Conservation (phyloP, 2,797 vertebrate species). For the Urosaurus nigricauda region DNA sequence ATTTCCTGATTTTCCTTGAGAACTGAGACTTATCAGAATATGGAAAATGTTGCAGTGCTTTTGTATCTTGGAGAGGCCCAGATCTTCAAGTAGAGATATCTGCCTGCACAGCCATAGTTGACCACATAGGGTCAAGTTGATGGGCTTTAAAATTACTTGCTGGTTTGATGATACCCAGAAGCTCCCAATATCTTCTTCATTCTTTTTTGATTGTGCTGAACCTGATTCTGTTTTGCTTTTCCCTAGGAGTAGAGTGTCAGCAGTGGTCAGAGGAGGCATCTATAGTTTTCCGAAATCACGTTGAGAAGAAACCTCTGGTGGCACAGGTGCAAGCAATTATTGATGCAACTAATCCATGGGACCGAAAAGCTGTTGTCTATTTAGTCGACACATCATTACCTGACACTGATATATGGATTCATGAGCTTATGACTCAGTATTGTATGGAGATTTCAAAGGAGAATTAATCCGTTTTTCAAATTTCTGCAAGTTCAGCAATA, state of each 20-base stretch:
- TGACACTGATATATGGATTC: slow-evolving; percentile 92
- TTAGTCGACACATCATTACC: slow-evolving; percentile 91
- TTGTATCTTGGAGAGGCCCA: neutral
- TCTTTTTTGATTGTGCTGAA: slow-evolving; percentile 14
- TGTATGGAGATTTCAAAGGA: slow-evolving; percentile 77
- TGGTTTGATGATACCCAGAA: neutral
- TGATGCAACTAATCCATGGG: slow-evolving; percentile 83
- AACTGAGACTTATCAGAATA: neutral
- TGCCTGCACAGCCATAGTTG: neutral
- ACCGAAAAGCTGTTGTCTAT: slow-evolving; percentile 85
- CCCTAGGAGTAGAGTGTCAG: slow-evolving; percentile 84
- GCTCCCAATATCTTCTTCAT: neutral
- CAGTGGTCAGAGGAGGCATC: slow-evolving; percentile 93
- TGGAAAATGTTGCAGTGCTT: neutral
- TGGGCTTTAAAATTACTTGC: neutral
- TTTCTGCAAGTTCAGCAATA: slow-evolving; percentile 74
- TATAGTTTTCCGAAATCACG: slow-evolving; percentile 92
- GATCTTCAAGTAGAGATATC: neutral
- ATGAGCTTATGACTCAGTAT: slow-evolving; percentile 89
- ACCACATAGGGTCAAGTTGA: neutral
- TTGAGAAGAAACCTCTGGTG: slow-evolving; percentile 91
- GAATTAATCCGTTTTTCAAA: slow-evolving; percentile 74
- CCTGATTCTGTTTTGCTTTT: slow-evolving; percentile 50
- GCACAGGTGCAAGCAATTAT: slow-evolving; percentile 87
- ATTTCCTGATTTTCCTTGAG: neutral